Percentiles rank a stretch among this genome's conserved stretches.
phyloP scores from a whole-genome alignment of 2,888 invertebrate species.

The Drosophila anceps region DNA sequence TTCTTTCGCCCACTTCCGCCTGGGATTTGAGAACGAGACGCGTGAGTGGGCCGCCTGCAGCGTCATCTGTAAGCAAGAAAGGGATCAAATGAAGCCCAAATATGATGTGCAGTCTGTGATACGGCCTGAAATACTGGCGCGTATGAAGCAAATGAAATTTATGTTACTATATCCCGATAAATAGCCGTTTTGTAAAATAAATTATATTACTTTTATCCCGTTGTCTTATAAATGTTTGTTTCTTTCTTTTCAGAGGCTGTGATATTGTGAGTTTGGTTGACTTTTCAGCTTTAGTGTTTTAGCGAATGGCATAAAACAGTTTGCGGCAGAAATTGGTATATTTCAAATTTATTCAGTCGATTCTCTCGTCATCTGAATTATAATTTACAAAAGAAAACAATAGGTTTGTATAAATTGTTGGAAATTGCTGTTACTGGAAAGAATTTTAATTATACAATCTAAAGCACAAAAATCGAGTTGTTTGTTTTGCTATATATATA shows the following conservation, averaged over 20 bases:
- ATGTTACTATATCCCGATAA: slow-evolving; percentile 12
- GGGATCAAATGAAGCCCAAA: slow-evolving; percentile 13
- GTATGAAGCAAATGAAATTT: slow-evolving; percentile 44
- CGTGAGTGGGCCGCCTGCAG: slow-evolving; percentile 53
- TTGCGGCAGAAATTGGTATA: neutral
- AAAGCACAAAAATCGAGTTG: neutral
- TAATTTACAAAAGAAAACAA: neutral
- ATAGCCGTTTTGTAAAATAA: slow-evolving; percentile 12
- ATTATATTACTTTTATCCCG: slow-evolving; percentile 7
- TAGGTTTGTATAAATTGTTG: neutral
- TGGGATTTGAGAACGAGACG: slow-evolving; percentile 46
- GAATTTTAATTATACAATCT: neutral
- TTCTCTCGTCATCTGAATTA: neutral
- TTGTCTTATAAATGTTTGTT: slow-evolving; percentile 5
- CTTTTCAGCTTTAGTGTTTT: neutral
- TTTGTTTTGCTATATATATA: neutral
- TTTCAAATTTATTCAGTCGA: neutral
- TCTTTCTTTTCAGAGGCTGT: slow-evolving; percentile 55
- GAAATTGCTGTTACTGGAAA: neutral
- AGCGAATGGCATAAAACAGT: neutral
- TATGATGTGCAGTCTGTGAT: slow-evolving; percentile 30
- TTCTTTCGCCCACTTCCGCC: slow-evolving; percentile 41
- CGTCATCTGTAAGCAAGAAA: neutral
- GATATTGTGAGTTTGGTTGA: slow-evolving; percentile 8
- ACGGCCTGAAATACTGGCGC: slow-evolving; percentile 47